Percentiles rank a stretch among this genome's conserved stretches.
Evolutionary conservation across 2,888 invertebrate genomes (phyloP).

Genomic region (Napeogenes sylphis): DNA sequence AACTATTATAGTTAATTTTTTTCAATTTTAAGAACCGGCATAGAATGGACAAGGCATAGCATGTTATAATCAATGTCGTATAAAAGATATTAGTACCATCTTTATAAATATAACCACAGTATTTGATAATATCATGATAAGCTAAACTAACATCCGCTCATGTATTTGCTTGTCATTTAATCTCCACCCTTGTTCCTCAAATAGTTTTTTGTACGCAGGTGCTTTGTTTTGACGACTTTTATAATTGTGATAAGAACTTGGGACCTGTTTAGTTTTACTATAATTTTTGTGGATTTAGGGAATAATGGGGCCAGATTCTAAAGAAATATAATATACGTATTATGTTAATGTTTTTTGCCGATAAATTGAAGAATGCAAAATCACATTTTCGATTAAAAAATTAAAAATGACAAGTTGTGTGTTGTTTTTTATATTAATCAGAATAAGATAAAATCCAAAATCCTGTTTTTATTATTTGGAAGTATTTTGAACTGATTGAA

Average conservation of each 20-base stretch:
- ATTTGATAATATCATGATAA: slow-evolving; percentile 32
- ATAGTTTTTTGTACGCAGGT: slow-evolving; percentile 48
- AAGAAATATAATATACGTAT: no score
- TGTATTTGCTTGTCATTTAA: slow-evolving; percentile 37
- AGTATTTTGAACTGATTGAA: no score
- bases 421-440: no score
- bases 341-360: slow-evolving; percentile 28
- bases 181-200: slow-evolving; percentile 7
- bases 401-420: no score
- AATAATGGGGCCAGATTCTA: slow-evolving; percentile 4
- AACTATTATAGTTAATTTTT: no score
- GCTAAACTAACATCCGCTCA: slow-evolving; percentile 43
- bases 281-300: slow-evolving; percentile 30
- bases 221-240: slow-evolving; percentile 41
- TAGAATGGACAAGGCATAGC: no score
- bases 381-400: no score
- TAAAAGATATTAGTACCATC: neutral
- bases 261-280: slow-evolving; percentile 20
- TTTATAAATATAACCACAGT: neutral
- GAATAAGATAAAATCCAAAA: no score
- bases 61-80: neutral
- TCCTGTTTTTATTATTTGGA: no score
- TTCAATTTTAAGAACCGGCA: no score
- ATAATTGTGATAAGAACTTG: slow-evolving; percentile 50
- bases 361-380: no score